Evolutionary conservation across 2,113 vertebrate genomes (phyloP).

Genomic region (Opisthocomus hoazin): DNA sequence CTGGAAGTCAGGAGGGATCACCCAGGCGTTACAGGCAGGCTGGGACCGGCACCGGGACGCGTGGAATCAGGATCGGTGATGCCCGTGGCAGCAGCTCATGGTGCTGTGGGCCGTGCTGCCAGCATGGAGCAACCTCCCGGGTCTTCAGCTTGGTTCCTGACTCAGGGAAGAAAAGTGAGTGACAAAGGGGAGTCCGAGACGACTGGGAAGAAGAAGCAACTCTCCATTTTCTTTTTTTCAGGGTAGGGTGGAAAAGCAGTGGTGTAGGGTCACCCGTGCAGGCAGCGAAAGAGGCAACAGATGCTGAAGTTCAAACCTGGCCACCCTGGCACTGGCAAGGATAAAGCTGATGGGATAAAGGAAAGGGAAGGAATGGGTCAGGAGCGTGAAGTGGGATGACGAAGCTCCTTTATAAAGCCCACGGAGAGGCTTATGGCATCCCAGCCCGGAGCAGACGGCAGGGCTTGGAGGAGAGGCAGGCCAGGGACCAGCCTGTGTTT

Average conservation of each 20-base stretch:
- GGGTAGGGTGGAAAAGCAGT: not conserved
- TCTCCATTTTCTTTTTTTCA: not conserved
- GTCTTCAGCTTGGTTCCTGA: not conserved
- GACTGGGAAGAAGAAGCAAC: not conserved
- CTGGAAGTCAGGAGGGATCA: not conserved
- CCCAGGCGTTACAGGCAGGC: not conserved
- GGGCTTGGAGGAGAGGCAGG: not conserved
- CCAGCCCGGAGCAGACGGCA: not conserved
- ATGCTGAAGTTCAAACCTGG: not conserved
- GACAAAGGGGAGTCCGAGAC: not conserved
- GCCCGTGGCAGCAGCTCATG: accelerated
- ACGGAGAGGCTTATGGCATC: accelerated
- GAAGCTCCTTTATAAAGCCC: not conserved
- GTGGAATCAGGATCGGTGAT: not conserved
- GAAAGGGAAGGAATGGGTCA: not conserved
- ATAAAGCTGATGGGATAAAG: not conserved
- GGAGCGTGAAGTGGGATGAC: not conserved
- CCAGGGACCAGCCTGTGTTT: not conserved
- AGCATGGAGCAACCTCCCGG: not conserved
- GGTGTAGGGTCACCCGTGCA: accelerated
- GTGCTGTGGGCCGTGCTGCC: not conserved
- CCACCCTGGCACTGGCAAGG: not conserved
- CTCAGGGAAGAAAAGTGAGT: accelerated
- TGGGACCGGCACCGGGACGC: not conserved
- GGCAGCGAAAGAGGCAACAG: not conserved